Base-by-base conservation (phyloP, 2,888 invertebrate genomes). In the Pterostichus madidus region DNA sequence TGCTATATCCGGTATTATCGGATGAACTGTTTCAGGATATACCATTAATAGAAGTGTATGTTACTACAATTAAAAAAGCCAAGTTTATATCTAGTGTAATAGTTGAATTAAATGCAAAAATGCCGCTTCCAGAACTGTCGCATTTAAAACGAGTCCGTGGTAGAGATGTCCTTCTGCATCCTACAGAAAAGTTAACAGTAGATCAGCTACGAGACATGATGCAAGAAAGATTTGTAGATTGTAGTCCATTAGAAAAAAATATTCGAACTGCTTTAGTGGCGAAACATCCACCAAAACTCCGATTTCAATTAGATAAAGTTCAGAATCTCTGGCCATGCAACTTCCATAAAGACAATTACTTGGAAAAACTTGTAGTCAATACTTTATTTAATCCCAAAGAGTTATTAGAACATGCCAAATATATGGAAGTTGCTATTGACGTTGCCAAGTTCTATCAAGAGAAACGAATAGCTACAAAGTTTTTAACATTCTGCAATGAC, bases 261-360 rank as follows among this genome's bases (percentile, higher is more conserved):
- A 91, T 94, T 4, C 90, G 91, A 85, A 88, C 92, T 5, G 85
- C 91, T 0, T 86, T 91, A 4, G 95, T 97, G 0, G 93, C 96
- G 0, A 88, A 90, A 24, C 86, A 87, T n/a, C 88, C 93, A 6
- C 95, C 96, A 0, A 92, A 92, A 87, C 91, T 95, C 0, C 93
- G 93, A 77, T 90, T 89, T 59, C 97, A 97, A 87, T 94, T 94
- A 86, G 90, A 91, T 0, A 89, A 90, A 85, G 92, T 93, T 5
- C 91, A 91, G 11, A 90, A 91, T 78, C 88, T 92, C 59, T 98
- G 98, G 98, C 95, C 97, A 0, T 93, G 95, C 79, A 96, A 96
- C 87, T 97, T 97, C 87, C 97, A 97, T 89, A 94, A 95, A 0
- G 94, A 96, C 87, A 93, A 93, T 84, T 93, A 93, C 84, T 87